Conservation (phyloP, 2,888 invertebrate genomes). For the Ormia ochracea region DNA sequence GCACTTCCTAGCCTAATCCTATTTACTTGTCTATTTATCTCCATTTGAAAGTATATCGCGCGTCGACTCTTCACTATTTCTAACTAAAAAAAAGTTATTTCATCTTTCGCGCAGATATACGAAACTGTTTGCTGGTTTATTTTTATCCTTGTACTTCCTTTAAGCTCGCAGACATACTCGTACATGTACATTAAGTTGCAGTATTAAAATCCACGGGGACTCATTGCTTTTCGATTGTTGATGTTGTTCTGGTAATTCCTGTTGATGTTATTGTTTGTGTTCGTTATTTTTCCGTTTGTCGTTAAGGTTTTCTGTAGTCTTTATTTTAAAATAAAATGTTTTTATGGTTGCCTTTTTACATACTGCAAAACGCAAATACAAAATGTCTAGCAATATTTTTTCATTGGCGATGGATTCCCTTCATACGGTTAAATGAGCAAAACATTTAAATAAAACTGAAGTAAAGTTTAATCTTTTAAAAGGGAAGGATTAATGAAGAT, state of each 20-base stretch:
- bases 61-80: too few relatives aligned
- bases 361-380: conserved; percentile 22
- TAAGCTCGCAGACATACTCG: conserved; percentile 25
- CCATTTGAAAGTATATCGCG: too few relatives aligned
- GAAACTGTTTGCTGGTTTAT: conserved; percentile 19
- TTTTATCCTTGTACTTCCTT: not conserved
- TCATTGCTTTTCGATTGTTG: conserved; percentile 49
- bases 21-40: too few relatives aligned
- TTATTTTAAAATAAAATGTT: conserved; percentile 59
- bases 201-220: conserved; percentile 56
- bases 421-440: not conserved
- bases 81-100: too few relatives aligned
- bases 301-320: conserved; percentile 28
- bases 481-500: not conserved
- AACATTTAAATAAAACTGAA: not conserved
- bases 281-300: not conserved
- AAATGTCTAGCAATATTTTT: conserved; percentile 39
- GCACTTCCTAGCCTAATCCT: too few relatives aligned
- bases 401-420: conserved; percentile 48
- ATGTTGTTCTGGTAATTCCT: conserved; percentile 16
- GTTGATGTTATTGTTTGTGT: conserved; percentile 18
- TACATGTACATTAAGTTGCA: conserved; percentile 39
- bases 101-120: too few relatives aligned
- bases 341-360: conserved; percentile 44
- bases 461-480: not conserved